Conservation (phyloP, 2,113 vertebrate genomes). For the Strigops habroptila region DNA sequence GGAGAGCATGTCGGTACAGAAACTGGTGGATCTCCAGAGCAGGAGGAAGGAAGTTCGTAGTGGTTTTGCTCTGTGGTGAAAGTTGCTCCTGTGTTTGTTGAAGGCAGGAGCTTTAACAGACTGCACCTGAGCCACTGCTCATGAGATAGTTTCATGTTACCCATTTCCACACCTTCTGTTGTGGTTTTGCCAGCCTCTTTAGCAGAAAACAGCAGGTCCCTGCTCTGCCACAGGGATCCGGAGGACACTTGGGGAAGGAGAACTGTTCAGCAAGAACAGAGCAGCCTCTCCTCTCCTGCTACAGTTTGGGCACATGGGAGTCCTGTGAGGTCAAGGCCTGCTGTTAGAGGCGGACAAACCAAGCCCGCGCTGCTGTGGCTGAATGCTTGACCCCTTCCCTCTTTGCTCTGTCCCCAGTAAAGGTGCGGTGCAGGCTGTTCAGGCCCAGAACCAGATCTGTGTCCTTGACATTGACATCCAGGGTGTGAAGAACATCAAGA, state of each 20-base stretch:
- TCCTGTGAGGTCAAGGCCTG: neutral
- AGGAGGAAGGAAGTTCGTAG: neutral
- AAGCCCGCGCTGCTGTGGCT: accelerated
- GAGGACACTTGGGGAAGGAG: neutral
- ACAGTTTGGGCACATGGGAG: accelerated
- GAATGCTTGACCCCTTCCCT: neutral
- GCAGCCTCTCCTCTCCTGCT: neutral
- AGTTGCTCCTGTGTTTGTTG: neutral
- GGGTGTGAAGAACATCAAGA: constrained; percentile 92
- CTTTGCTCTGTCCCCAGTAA: constrained; percentile 75
- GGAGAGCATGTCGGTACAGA: accelerated
- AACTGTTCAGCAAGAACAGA: neutral
- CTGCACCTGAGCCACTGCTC: neutral
- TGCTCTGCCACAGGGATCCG: neutral
- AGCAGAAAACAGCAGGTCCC: neutral
- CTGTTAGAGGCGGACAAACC: neutral
- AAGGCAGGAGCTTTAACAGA: neutral
- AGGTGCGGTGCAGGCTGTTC: constrained; percentile 86
- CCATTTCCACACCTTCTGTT: neutral
- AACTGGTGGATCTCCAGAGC: neutral
- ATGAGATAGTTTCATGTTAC: accelerated
- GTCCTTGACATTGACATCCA: constrained; percentile 96
- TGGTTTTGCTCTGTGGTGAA: neutral
- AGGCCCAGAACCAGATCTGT: constrained; percentile 93
- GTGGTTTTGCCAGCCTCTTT: neutral